Evolutionary conservation across 2,113 vertebrate species (phyloP), one percentile per base, ranked within the genome.

Genomic region (Mixornis gularis): DNA sequence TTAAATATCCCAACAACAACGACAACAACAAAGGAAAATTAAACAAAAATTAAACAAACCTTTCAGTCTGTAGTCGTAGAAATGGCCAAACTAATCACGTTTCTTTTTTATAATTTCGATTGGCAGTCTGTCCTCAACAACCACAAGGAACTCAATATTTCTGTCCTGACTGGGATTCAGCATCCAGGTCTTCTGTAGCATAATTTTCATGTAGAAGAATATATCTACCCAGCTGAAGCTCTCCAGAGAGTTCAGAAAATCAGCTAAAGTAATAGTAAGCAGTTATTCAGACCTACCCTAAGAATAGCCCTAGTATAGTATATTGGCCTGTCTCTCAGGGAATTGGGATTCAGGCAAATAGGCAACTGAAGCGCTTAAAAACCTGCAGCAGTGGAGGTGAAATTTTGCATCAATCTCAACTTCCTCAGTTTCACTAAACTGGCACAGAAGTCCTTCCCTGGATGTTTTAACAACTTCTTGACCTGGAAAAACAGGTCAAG

Each of bases 31-130:
- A 40, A 62, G 38, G 38, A 44, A 65, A 26, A 43, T 19, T 20
- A 9, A 16, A 17, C 9, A 20, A 46, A 44, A 30, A 44, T 18
- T 8, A 4, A 17, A 13, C 7, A 29, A 58, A 20, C 0, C 8
- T 10, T 10, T 30, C 7, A 3, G 1, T 52, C 32, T 58, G 12
- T 60, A 77, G 30, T 32, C 10, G 27, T 2, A 68, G 8, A 74
- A 89, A 55, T 64, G 13, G 13, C 49, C 64, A 89, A 87, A 55
- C 3, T 55, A 25, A 56, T 24, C 5, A 29, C 3, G 10, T n/a
- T 32, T 69, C 6, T 60, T 87, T 63, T 66, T 51, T 3, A 44
- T 25, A 7, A 22, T 71, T 91, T 60, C 79, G 3, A 20, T 32
- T 9, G 1, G 1, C 62, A 25, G 49, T 60, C 38, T 53, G 4